phyloP scores from a whole-genome alignment of 2,888 invertebrate species.

The Agrochola lychnidis region DNA sequence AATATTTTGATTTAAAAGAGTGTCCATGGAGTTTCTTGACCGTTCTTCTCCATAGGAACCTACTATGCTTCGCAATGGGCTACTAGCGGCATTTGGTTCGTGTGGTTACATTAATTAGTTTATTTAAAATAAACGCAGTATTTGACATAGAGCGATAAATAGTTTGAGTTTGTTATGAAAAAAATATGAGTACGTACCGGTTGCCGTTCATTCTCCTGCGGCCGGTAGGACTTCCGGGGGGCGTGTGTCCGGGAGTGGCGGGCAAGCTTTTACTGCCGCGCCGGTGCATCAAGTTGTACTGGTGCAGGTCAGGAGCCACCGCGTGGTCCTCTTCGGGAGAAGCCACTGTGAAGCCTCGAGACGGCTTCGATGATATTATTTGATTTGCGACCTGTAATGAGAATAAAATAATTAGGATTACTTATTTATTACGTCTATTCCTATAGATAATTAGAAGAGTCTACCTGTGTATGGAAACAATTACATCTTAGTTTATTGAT shows the following conservation, averaged over 20 bases:
- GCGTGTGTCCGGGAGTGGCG: constrained; percentile 92
- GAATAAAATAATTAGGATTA: background rate
- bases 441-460: background rate
- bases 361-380: constrained; percentile 89
- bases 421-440: background rate
- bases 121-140: background rate
- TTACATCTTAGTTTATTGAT: background rate
- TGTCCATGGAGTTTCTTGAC: background rate
- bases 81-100: background rate
- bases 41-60: background rate
- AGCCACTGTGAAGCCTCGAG: constrained; percentile 87
- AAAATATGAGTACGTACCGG: constrained; percentile 82
- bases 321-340: constrained; percentile 78
- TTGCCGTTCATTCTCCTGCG: constrained; percentile 91
- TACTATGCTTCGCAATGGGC: background rate
- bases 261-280: constrained; percentile 94
- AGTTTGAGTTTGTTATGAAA: background rate
- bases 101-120: background rate
- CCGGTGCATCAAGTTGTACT: constrained; percentile 81
- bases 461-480: background rate
- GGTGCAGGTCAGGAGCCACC: constrained; percentile 71
- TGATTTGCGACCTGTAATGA: constrained; percentile 87
- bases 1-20: background rate
- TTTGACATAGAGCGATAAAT: no score
- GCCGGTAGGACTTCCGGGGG: constrained; percentile 90